Evolutionary conservation across 1,140 invertebrate species (phyloP), one percentile per base, ranked within the genome.

Genomic region (Leucophenga varia): DNA sequence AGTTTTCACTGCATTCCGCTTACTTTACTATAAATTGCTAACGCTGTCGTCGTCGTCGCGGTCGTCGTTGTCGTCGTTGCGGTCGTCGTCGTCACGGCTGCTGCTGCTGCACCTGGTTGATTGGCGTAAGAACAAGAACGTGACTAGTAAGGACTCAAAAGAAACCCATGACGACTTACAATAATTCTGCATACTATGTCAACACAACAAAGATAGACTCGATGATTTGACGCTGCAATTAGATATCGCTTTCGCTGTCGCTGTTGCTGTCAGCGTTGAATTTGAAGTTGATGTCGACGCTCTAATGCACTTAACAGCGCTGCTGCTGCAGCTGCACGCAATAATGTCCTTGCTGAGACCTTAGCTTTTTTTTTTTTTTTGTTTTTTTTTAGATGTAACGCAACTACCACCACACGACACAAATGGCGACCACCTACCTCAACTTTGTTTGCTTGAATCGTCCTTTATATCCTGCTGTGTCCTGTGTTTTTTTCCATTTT

Each of bases 161-260:
- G 5, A 34, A n/a, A 14, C 31, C 13, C 31, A 30, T 18, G 25
- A n/a, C 31, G 37, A 31, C 19, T 28, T 32, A 49, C 35, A 53
- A 64, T 56, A 46, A 64, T 60, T 64, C 61, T n/a, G n/a, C n/a
- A n/a, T n/a, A n/a, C n/a, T 64, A 61, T 61, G 58, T 65, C 63
- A 67, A 59, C 53, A 59, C 57, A 48, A 59, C 55, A 54, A 5
- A 10, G 5, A 25, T 25, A n/a, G n/a, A n/a, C n/a, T n/a, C n/a
- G n/a, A n/a, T n/a, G n/a, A n/a, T n/a, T n/a, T n/a, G n/a, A n/a
- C n/a, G 22, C 22, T 25, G 22, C 22, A 6, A 6, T 25, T 10
- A 28, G 52, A 52, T 43, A 13, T 10, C 47, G 8, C 10, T 12
- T n/a, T 25, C 37, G 45, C 31, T 34, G 47, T 19, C 31, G 51